Conservation (phyloP, 2,797 vertebrate genomes). For the Sebastes matsubarae region DNA sequence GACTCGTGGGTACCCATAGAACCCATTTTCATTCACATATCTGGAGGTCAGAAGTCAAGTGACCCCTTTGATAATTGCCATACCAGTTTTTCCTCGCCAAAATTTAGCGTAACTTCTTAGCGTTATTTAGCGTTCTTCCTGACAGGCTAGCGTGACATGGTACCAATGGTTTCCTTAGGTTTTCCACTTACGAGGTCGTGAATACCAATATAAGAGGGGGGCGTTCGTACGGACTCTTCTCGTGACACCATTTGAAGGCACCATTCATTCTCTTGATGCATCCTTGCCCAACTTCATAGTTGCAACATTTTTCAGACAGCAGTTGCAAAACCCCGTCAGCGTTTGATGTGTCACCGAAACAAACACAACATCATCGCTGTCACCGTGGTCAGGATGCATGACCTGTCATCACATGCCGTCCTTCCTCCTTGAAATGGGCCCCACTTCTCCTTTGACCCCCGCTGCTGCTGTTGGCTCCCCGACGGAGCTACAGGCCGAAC, state of each 20-base stretch:
- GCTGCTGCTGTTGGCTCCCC: neutral
- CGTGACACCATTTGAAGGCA: too few relatives aligned
- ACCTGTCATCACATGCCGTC: slow-evolving; percentile 58
- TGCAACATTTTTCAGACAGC: slow-evolving; percentile 16
- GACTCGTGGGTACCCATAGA: too few relatives aligned
- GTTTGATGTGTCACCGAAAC: slow-evolving; percentile 1
- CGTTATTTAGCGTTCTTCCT: rapidly evolving
- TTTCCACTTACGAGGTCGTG: too few relatives aligned
- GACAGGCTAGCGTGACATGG: too few relatives aligned
- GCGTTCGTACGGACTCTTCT: rapidly evolving
- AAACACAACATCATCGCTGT: neutral
- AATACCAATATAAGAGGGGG: too few relatives aligned
- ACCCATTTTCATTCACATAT: too few relatives aligned
- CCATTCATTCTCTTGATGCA: neutral
- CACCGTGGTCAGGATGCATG: slow-evolving; percentile 39
- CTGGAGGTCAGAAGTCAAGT: too few relatives aligned
- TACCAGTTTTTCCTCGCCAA: too few relatives aligned
- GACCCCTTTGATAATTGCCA: too few relatives aligned
- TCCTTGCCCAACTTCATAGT: neutral
- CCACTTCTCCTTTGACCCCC: slow-evolving; percentile 59
- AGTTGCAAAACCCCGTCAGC: neutral
- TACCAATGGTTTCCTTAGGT: too few relatives aligned
- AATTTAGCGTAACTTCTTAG: rapidly evolving
- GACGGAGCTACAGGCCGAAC: neutral
- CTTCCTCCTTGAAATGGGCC: slow-evolving; percentile 61